A percentile compares a stretch with the other conserved stretches of the same genome.
Conservation (phyloP, 2,113 vertebrate genomes). For the Prionailurus viverrinus region DNA sequence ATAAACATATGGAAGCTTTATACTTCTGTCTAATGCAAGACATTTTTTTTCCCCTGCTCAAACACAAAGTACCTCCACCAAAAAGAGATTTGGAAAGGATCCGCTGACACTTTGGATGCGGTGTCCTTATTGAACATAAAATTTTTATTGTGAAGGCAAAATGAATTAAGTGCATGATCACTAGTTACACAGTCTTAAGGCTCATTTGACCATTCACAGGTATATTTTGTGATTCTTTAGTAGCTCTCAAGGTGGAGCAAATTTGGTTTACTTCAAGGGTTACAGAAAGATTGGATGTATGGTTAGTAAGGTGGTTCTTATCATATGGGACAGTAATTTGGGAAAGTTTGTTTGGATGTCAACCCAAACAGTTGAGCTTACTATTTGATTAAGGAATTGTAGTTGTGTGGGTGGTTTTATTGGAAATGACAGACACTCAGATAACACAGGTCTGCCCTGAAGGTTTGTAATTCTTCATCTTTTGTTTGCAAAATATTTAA, state of each 20-base stretch:
- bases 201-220: constrained; percentile 5
- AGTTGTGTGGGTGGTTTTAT: constrained; percentile 62
- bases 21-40: constrained; percentile 71
- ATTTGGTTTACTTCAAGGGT: not conserved
- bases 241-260: constrained; percentile 25
- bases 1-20: constrained; percentile 76
- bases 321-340: constrained; percentile 38
- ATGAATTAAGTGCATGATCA: not conserved
- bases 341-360: constrained; percentile 61
- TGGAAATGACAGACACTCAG: not conserved
- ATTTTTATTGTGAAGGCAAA: constrained; percentile 64
- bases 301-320: constrained; percentile 52
- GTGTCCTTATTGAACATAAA: constrained; percentile 45
- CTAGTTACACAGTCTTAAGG: constrained; percentile 41
- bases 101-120: not conserved
- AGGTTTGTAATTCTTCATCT: constrained; percentile 49
- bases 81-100: constrained; percentile 69
- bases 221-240: not conserved
- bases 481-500: constrained; percentile 70
- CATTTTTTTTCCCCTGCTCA: constrained; percentile 70
- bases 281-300: not conserved
- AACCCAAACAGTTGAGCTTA: constrained; percentile 55
- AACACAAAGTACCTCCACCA: constrained; percentile 50
- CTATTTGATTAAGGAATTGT: constrained; percentile 61
- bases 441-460: constrained; percentile 24